Evolutionary conservation across 2,888 invertebrate genomes (phyloP).

Genomic region (Agriopis leucophaearia): DNA sequence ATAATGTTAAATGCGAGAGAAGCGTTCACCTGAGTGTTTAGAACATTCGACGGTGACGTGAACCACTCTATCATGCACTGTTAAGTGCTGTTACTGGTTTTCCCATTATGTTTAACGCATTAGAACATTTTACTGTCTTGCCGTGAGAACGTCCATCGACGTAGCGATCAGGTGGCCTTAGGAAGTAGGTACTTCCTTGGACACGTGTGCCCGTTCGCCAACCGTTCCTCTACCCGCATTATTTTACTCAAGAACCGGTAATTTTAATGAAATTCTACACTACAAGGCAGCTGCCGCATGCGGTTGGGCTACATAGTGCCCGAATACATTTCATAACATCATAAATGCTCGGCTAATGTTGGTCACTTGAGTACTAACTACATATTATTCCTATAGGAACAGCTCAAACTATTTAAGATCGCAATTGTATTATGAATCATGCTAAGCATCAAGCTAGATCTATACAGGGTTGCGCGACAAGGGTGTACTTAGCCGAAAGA

Average conservation of each 20-base stretch:
- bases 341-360: slow-evolving; percentile 57
- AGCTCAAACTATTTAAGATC: not conserved
- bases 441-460: too few relatives aligned
- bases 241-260: slow-evolving; percentile 76
- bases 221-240: slow-evolving; percentile 79
- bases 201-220: slow-evolving; percentile 74
- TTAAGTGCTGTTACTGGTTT: slow-evolving; percentile 71
- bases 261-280: slow-evolving; percentile 82
- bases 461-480: too few relatives aligned
- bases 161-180: slow-evolving; percentile 71
- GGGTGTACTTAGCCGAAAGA: too few relatives aligned
- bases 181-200: slow-evolving; percentile 70
- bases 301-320: slow-evolving; percentile 61
- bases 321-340: slow-evolving; percentile 70
- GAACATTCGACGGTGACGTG: slow-evolving; percentile 42
- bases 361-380: not conserved
- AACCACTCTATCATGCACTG: slow-evolving; percentile 48
- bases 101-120: slow-evolving; percentile 70
- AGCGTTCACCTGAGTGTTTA: slow-evolving; percentile 31
- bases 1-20: slow-evolving; percentile 1
- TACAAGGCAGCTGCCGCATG: slow-evolving; percentile 78
- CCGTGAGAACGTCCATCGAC: slow-evolving; percentile 75
- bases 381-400: too few relatives aligned
- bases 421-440: too few relatives aligned
- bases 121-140: slow-evolving; percentile 63